Percentiles rank a stretch among this genome's conserved stretches.
Evolutionary conservation across 2,888 invertebrate species (phyloP).

Genomic region (Mylabris sibirica): DNA sequence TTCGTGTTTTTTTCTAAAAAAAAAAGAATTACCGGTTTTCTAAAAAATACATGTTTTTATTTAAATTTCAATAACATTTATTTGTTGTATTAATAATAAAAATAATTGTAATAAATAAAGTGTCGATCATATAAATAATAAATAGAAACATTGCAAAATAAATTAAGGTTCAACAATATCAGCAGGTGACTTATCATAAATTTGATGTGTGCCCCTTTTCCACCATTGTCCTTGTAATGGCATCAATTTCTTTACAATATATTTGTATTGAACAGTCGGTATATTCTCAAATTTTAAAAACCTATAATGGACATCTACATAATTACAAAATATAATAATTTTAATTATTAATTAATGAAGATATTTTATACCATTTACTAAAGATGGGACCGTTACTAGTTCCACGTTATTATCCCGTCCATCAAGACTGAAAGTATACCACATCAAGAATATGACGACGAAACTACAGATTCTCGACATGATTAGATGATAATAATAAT

Average conservation of each 20-base stretch:
- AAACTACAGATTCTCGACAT: neutral
- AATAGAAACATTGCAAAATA: neutral
- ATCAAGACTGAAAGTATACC: neutral
- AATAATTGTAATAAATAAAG: neutral
- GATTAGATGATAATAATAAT: neutral
- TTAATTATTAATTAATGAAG: neutral
- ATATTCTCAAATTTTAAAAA: conserved; percentile 34
- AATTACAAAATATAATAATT: neutral
- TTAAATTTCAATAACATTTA: conserved; percentile 10
- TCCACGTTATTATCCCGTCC: neutral
- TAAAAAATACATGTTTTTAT: neutral
- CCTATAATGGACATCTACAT: neutral
- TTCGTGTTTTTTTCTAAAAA: too few species aligned
- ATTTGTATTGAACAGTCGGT: conserved; percentile 53
- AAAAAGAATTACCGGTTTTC: neutral
- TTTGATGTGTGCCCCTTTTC: conserved; percentile 53
- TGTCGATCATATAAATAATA: too few species aligned
- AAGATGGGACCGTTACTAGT: too few species aligned
- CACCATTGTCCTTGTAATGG: conserved; percentile 51
- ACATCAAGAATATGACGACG: neutral
- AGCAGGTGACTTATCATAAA: conserved; percentile 35
- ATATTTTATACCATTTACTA: neutral
- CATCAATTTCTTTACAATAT: conserved; percentile 44
- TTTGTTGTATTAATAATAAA: conserved; percentile 4
- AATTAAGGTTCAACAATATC: conserved; percentile 37